A percentile compares a stretch with the other conserved stretches of the same genome.
These are phyloP conservation scores for Sepiola atlantica DNA, from an alignment of 2,888 invertebrate species.

Conservation along the genomic window DNA sequence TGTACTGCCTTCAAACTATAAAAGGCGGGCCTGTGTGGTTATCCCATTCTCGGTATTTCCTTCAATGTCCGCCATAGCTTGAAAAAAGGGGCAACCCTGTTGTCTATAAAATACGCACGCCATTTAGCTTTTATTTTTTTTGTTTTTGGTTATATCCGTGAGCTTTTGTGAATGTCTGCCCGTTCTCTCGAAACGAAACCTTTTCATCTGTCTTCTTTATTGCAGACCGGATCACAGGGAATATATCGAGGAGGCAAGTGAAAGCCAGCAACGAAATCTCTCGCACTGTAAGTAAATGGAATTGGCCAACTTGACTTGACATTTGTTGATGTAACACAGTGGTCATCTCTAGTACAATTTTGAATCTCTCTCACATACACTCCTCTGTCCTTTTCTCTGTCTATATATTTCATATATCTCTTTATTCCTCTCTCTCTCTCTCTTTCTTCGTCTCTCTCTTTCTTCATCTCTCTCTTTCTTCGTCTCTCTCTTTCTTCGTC, in stretches of 20 bases:
- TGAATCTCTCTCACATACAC: background rate
- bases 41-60: background rate
- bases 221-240: slow-evolving; percentile 69
- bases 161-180: background rate
- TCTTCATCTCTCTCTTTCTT: too few relatives aligned
- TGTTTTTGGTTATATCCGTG: background rate
- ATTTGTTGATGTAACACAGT: background rate
- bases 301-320: background rate
- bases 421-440: too few relatives aligned
- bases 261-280: slow-evolving; percentile 62
- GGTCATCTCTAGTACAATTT: background rate
- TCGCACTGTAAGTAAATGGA: slow-evolving; percentile 66
- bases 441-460: too few relatives aligned
- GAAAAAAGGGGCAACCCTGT: background rate
- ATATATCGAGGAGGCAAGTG: slow-evolving; percentile 62
- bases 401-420: background rate
- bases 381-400: background rate
- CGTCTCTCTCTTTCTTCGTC: too few relatives aligned
- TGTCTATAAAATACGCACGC: background rate
- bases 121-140: background rate
- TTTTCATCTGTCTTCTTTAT: slow-evolving; percentile 48
- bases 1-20: background rate
- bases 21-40: background rate
- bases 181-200: background rate
- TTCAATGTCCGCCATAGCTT: background rate